Evolutionary conservation across 2,113 vertebrate genomes (phyloP), one percentile per base, ranked within the genome.

Genomic region (Pituophis catenifer): DNA sequence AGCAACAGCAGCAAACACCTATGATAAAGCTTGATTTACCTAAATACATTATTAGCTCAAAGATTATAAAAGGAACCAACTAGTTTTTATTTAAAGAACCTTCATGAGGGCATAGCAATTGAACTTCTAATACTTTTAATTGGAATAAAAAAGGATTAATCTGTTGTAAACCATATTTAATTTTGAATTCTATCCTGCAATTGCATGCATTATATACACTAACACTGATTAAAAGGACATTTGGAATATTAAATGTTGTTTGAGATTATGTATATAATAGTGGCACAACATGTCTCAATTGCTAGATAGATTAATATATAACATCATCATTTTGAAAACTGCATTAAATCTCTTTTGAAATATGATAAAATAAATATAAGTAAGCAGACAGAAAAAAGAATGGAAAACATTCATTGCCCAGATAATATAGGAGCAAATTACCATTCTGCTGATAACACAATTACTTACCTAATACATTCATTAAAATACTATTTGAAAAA

Each of bases 401-500:
- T 88, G 29, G 52, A 54, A 88, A 87, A 33, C 15, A 81, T 81
- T 44, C 29, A 11, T 12, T 21, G 17, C 29, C 87, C 87, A 55
- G 8, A 0, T 24, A 88, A 48, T 33, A 89, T 59, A 12, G 23
- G 6, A 85, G 55, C 2, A 85, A 85, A 91, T 29, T n/a, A n/a
- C 7, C 26, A 50, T 11, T 29, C 52, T 87, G 11, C 17, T 29
- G 4, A 19, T 54, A 54, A 88, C 52, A 54, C 52, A 88, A 19
- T 38, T 81, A 95, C 95, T 96, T 54, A 99, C 98, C 97, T 93
- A 8, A 11, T 89, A 98, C 94, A 12, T 5, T 13, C 17, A 97
- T 96, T 0, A 92, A 3, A 15, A 98, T 97, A 0, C 95, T 97
- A 91, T 98, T 97, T 21, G 98, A 97, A 21, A 98, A 91, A 0